phyloP scores from a whole-genome alignment of 2,113 vertebrate species.

The Glaucomys volans region DNA sequence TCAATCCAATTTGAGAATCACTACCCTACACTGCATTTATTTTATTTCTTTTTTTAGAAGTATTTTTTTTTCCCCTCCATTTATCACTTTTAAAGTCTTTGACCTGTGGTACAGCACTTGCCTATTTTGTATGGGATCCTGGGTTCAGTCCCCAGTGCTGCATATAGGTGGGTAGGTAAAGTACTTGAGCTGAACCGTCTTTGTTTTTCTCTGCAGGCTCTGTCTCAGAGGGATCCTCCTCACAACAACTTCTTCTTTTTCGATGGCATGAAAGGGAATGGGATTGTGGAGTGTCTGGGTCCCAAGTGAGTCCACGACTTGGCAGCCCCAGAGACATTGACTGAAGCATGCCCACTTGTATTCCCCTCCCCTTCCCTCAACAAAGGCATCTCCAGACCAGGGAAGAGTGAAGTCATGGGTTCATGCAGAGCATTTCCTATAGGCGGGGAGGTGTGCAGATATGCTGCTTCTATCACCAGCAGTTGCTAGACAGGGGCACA shows the following conservation, averaged over 20 bases:
- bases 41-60: not conserved
- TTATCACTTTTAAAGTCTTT: not conserved
- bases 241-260: conserved; percentile 98
- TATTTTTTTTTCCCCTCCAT: not conserved
- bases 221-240: conserved; percentile 94
- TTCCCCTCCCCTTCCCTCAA: not conserved
- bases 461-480: not conserved
- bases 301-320: conserved; percentile 82
- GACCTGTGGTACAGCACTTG: not conserved
- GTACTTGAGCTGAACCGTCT: not conserved
- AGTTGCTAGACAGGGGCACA: not conserved
- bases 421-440: not conserved
- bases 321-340: not conserved
- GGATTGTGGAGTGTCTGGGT: conserved; percentile 93
- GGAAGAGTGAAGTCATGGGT: not conserved
- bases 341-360: accelerated
- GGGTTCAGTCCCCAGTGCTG: too few relatives aligned
- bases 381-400: not conserved
- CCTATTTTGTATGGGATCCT: too few relatives aligned
- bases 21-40: not conserved
- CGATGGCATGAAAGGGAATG: conserved; percentile 92
- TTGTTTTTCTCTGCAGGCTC: conserved; percentile 86
- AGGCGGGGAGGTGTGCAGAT: not conserved
- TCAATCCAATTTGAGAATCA: not conserved
- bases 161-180: not conserved